Base-by-base conservation (phyloP, 2,797 vertebrate species). In the Urocyon cinereoargenteus region DNA sequence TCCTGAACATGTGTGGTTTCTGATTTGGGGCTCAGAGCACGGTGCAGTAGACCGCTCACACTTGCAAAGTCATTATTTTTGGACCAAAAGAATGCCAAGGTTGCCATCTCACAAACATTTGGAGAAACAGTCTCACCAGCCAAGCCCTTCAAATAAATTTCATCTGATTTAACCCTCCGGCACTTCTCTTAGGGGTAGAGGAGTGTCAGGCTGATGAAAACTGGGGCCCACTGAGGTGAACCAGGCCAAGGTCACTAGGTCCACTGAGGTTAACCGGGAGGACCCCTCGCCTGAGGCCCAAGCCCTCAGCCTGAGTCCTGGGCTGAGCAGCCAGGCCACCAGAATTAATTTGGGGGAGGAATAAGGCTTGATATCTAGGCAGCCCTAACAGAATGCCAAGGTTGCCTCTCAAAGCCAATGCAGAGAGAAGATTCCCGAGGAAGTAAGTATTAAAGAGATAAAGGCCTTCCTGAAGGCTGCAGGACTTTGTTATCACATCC, bases 241-340 rank as follows among this genome's bases (percentile, higher is more conserved):
- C 15, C 40, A 81, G 82, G 24, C 64, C 36, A 19, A 62, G 51
- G 79, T 78, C 90, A 16, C 57, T 5, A n/a, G 72, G 18, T 10
- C 16, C 16, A 3, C 36, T 0, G 22, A 78, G 24, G 66, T n/a
- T 36, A 51, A 18, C 1, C 1, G 2, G 26, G 26, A 57, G 14
- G 55, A 9, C 51, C 59, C 3, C 49, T 66, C 51, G 10, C 36
- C 70, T 34, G 31, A 72, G 5, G n/a, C 49, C 36, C 36, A 14
- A 66, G 73, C 55, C 18, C 5, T 0, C 4, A 34, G 68, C 31
- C 72, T 0, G 14, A 49, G 28, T 45, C 19, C 2, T 21, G 49
- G 16, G 55, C 26, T 14, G 51, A 40, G 51, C 28, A 10, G n/a
- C 57, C 31, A 5, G 0, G 61, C 24, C 72, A 10, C 16, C 13